A percentile compares a stretch with the other conserved stretches of the same genome.
These are phyloP conservation scores for Galagoides demidoff DNA, from an alignment of 2,797 vertebrate species.

Conservation along the genomic window DNA sequence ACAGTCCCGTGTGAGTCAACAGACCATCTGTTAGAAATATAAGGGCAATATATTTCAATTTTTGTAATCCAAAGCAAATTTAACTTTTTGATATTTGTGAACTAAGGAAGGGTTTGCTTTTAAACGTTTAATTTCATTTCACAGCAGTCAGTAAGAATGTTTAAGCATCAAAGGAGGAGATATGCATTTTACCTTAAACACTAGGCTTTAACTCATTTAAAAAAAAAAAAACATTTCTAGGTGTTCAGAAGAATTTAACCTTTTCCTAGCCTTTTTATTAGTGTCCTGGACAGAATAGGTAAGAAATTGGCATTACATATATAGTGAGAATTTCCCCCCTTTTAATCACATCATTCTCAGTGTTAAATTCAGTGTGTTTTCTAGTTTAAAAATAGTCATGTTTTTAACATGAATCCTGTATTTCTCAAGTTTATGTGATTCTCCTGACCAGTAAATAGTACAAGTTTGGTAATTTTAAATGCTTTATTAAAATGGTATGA, in stretches of 20 bases:
- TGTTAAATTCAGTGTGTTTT: background rate
- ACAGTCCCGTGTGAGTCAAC: slow-evolving; percentile 52
- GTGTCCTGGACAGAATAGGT: background rate
- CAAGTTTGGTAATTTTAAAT: background rate
- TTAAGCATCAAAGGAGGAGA: slow-evolving; percentile 73
- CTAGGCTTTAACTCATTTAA: background rate
- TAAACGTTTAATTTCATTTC: slow-evolving; percentile 64
- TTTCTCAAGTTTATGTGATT: slow-evolving; percentile 51
- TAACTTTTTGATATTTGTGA: slow-evolving; percentile 71
- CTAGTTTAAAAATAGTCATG: slow-evolving; percentile 8
- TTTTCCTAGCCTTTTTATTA: slow-evolving; percentile 62
- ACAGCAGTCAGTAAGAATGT: slow-evolving; percentile 8
- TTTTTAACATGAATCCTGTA: background rate
- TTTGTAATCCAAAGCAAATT: slow-evolving; percentile 57
- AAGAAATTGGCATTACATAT: background rate
- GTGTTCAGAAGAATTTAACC: slow-evolving; percentile 67
- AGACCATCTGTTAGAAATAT: slow-evolving; percentile 58
- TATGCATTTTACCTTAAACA: slow-evolving; percentile 59
- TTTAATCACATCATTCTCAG: background rate
- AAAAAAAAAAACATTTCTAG: background rate
- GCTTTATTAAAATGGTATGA: background rate
- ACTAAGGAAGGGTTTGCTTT: slow-evolving; percentile 44
- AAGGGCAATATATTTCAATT: slow-evolving; percentile 54
- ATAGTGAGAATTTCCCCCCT: background rate
- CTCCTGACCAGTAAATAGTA: background rate